Conservation (phyloP, 1,140 invertebrate species). For the Nasonia vitripennis region DNA sequence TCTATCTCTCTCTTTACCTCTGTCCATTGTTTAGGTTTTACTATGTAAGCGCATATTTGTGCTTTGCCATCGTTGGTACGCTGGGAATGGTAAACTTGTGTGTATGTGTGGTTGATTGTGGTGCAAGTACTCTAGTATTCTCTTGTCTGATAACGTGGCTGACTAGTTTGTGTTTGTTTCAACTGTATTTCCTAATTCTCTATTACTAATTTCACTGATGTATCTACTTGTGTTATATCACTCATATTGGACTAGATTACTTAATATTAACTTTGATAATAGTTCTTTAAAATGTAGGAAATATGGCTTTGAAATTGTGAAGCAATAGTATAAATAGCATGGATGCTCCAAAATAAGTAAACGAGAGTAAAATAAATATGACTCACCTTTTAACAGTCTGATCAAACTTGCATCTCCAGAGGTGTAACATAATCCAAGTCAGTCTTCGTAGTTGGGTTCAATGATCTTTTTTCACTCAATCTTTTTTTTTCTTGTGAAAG, state of each 20-base stretch:
- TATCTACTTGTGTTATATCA: too few species aligned
- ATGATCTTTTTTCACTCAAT: constrained; percentile 23
- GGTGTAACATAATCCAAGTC: neutral
- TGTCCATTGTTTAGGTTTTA: neutral
- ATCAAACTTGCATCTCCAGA: neutral
- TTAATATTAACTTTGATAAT: too few species aligned
- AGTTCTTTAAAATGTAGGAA: too few species aligned
- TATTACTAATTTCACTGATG: neutral
- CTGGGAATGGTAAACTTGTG: neutral
- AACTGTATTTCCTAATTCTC: neutral
- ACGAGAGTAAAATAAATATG: neutral
- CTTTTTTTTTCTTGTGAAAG: constrained; percentile 14
- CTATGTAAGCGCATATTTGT: neutral
- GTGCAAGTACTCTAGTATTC: neutral
- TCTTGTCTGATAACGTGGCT: neutral
- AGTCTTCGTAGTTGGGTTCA: neutral
- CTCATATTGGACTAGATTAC: neutral
- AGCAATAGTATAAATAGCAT: neutral
- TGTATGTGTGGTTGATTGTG: neutral
- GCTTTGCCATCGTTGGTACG: neutral
- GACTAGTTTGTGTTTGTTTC: too few species aligned
- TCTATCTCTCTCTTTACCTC: neutral
- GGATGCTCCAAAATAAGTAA: neutral
- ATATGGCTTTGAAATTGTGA: too few species aligned
- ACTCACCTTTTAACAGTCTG: neutral